Evolutionary conservation across 2,797 vertebrate species (phyloP).

Genomic region (Dromococcyx pavoninus): DNA sequence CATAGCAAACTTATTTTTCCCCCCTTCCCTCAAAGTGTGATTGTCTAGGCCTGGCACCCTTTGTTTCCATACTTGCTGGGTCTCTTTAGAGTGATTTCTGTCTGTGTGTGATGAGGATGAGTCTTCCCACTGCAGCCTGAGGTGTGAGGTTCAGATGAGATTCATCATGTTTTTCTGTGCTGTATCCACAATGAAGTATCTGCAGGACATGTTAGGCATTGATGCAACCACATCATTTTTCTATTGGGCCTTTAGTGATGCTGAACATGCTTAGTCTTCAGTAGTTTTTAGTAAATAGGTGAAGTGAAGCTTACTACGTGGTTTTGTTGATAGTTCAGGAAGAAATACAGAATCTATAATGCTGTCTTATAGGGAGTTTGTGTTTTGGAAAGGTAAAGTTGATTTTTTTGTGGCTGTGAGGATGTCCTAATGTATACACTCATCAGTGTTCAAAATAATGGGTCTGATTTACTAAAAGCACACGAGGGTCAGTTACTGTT

Average conservation of each 20-base stretch:
- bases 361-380: not conserved
- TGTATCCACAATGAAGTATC: not conserved
- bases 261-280: not conserved
- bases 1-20: not conserved
- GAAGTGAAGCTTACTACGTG: not conserved
- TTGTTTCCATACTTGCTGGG: not conserved
- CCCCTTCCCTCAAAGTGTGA: not conserved
- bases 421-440: not conserved
- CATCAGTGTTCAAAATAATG: not conserved
- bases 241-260: not conserved
- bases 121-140: not conserved
- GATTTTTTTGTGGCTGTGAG: not conserved
- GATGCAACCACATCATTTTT: not conserved
- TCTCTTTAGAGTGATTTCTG: not conserved
- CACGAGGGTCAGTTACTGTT: not conserved
- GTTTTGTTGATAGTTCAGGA: not conserved
- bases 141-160: not conserved
- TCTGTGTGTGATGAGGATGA: not conserved
- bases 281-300: not conserved
- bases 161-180: not conserved
- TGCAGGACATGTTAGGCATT: not conserved
- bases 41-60: not conserved
- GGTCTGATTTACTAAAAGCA: constrained; percentile 12
- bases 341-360: not conserved
- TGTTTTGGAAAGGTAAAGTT: not conserved